phyloP scores from a whole-genome alignment of 1,140 invertebrate species.

The Cydia fagiglandana region DNA sequence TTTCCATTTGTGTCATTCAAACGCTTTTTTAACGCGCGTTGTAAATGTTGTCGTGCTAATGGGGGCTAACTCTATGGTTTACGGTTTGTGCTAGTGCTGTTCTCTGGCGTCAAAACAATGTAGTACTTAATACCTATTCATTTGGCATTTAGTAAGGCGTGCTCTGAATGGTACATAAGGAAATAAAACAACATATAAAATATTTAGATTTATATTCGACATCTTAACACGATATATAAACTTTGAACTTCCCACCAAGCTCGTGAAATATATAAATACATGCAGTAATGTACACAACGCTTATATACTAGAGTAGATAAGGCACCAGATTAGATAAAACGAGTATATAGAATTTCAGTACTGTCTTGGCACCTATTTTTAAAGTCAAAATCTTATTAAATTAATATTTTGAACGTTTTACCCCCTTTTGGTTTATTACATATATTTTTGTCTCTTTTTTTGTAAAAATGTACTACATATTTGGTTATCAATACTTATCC shows the following conservation, averaged over 20 bases:
- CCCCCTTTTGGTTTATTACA: background rate
- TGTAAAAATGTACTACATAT: background rate
- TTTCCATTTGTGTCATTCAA: too few species aligned
- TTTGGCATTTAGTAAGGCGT: too few species aligned
- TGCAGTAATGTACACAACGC: conserved; percentile 57
- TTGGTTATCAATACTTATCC: background rate
- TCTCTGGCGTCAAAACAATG: too few species aligned
- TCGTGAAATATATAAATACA: conserved; percentile 66
- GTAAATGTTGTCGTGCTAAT: too few species aligned
- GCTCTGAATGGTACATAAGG: too few species aligned
- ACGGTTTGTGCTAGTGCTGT: too few species aligned
- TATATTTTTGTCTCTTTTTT: background rate
- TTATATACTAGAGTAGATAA: conserved; percentile 63
- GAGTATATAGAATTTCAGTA: conserved; percentile 58
- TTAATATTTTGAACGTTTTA: conserved; percentile 20
- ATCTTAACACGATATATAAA: conserved; percentile 28
- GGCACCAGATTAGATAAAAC: conserved; percentile 57
- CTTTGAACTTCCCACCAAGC: conserved; percentile 38
- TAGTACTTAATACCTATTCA: too few species aligned
- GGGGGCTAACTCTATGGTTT: too few species aligned
- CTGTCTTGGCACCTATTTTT: conserved; percentile 51
- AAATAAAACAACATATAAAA: conserved; percentile 22
- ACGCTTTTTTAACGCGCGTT: too few species aligned
- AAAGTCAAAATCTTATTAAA: conserved; percentile 22
- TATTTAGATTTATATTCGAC: conserved; percentile 33